Evolutionary conservation across 2,797 vertebrate species (phyloP).

Genomic region (Calcarius lapponicus): DNA sequence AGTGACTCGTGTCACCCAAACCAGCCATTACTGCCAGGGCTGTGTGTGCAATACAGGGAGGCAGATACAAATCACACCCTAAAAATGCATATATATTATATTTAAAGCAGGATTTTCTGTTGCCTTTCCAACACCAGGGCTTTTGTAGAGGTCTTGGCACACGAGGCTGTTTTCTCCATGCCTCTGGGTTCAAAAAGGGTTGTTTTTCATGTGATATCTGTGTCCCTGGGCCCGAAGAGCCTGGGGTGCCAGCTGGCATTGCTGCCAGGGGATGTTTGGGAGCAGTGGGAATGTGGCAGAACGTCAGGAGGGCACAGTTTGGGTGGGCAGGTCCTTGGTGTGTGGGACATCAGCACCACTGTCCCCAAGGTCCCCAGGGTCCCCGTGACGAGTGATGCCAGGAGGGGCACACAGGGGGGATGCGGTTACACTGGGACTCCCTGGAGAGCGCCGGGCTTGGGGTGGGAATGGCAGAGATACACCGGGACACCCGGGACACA

Average conservation of each 20-base stretch:
- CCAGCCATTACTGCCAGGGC: not conserved
- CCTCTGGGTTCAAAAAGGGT: not conserved
- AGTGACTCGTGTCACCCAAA: not conserved
- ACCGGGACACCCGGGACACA: not conserved
- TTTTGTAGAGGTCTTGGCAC: not conserved
- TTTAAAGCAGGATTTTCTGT: not conserved
- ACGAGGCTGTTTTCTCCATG: not conserved
- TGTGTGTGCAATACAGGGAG: not conserved
- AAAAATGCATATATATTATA: not conserved
- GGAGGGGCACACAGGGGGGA: accelerated
- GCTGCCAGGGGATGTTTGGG: accelerated
- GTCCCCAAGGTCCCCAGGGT: accelerated
- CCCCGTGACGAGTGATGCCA: accelerated
- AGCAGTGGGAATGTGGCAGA: accelerated
- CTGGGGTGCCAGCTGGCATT: accelerated
- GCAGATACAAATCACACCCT: not conserved
- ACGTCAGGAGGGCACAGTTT: not conserved
- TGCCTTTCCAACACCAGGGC: not conserved
- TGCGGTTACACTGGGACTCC: too few relatives aligned
- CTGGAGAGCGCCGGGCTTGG: accelerated
- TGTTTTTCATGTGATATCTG: not conserved
- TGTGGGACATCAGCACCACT: accelerated
- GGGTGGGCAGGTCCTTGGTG: not conserved
- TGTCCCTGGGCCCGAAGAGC: accelerated
- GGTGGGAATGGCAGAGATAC: not conserved